These are phyloP conservation scores for Lepidurus arcticus DNA, from an alignment of 1,140 invertebrate genomes.

Conservation along the genomic window DNA sequence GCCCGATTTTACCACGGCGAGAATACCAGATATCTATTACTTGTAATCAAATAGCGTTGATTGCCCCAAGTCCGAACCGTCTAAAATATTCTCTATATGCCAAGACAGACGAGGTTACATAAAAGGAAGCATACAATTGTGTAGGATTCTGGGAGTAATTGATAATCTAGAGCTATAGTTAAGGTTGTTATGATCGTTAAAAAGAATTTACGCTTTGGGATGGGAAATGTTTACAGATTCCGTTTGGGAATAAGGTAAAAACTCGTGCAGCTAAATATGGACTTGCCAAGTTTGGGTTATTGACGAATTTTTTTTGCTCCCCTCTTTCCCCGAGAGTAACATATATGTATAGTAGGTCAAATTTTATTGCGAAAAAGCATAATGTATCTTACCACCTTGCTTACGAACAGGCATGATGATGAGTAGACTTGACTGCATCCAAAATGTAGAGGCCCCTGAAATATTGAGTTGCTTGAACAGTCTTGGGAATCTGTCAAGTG, in stretches of 20 bases:
- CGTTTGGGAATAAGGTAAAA: too few species aligned
- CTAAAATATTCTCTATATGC: background rate
- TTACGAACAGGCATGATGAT: slow-evolving; percentile 42
- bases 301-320: background rate
- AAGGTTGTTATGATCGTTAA: too few species aligned
- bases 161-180: too few species aligned
- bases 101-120: too few species aligned
- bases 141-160: too few species aligned
- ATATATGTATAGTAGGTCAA: background rate
- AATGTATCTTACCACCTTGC: slow-evolving; percentile 41
- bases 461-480: background rate
- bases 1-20: background rate
- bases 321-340: background rate
- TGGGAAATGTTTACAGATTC: too few species aligned
- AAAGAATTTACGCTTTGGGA: too few species aligned
- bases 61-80: background rate
- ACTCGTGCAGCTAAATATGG: too few species aligned
- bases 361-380: background rate
- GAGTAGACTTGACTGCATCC: background rate
- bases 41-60: background rate
- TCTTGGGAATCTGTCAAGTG: too few species aligned
- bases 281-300: background rate
- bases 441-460: background rate
- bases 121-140: too few species aligned
- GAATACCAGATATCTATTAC: slow-evolving; percentile 9